These are phyloP conservation scores for Calephelis perditalis DNA, from an alignment of 2,888 invertebrate genomes.

Conservation along the genomic window DNA sequence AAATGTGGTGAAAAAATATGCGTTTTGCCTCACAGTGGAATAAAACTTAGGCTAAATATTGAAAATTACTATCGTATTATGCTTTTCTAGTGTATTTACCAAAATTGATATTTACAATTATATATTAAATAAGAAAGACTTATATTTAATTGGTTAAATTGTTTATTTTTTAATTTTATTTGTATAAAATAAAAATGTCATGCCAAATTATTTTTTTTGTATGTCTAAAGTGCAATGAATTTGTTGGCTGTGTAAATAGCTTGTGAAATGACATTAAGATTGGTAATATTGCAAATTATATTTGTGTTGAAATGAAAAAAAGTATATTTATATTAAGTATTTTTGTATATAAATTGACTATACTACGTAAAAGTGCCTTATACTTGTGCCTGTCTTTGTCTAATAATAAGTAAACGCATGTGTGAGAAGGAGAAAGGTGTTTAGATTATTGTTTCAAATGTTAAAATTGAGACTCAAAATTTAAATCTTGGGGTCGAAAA, in stretches of 20 bases:
- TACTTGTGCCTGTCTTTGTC: too few relatives aligned
- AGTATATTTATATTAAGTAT: conserved; percentile 4
- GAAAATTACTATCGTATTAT: conserved; percentile 11
- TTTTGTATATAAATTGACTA: background rate
- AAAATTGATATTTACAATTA: background rate
- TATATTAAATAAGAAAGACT: background rate
- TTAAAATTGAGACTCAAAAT: too few relatives aligned
- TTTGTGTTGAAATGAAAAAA: background rate
- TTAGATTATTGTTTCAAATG: too few relatives aligned
- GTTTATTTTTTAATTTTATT: too few relatives aligned
- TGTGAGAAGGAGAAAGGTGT: too few relatives aligned
- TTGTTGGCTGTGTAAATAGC: conserved; percentile 11
- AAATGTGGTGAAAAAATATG: too few relatives aligned
- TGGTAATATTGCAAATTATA: background rate
- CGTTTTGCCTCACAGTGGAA: too few relatives aligned
- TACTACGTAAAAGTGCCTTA: background rate
- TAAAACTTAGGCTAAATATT: too few relatives aligned
- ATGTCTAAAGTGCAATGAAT: conserved; percentile 3
- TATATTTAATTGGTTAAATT: too few relatives aligned
- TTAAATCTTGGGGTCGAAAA: too few relatives aligned
- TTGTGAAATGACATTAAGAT: background rate
- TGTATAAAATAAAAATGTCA: background rate
- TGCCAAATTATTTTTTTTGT: conserved; percentile 2
- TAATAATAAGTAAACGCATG: too few relatives aligned
- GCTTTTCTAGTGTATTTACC: conserved; percentile 45